A percentile compares a stretch with the other conserved stretches of the same genome.
phyloP scores from a whole-genome alignment of 1,140 invertebrate genomes.

The Formica exsecta region DNA sequence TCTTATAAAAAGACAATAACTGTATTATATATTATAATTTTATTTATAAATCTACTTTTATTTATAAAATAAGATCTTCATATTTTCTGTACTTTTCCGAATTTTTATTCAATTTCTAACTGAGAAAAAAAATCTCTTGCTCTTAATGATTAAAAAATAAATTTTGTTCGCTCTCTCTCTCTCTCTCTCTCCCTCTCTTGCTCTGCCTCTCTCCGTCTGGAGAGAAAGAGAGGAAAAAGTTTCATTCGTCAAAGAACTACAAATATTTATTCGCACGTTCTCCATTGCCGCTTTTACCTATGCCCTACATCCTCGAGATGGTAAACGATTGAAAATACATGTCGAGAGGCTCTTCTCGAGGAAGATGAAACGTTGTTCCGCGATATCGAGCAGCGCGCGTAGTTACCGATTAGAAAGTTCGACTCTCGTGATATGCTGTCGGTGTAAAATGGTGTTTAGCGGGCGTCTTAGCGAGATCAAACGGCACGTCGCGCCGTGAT shows the following conservation, averaged over 20 bases:
- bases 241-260: constrained; percentile 4
- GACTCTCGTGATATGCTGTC: constrained; percentile 36
- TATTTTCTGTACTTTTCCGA: background rate
- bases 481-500: constrained; percentile 56
- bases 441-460: constrained; percentile 50
- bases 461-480: constrained; percentile 54
- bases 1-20: no score
- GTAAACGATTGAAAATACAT: constrained; percentile 53
- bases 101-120: background rate
- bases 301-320: constrained; percentile 32
- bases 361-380: constrained; percentile 39
- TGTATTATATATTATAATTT: background rate
- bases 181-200: background rate
- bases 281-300: constrained; percentile 34
- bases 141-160: background rate
- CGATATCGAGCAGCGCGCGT: constrained; percentile 54
- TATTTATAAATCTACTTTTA: background rate
- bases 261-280: background rate
- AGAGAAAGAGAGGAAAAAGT: background rate
- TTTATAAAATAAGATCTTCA: background rate
- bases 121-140: background rate
- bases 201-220: background rate
- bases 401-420: constrained; percentile 60
- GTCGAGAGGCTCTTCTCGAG: constrained; percentile 4
- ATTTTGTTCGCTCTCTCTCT: background rate